Evolutionary conservation across 2,888 invertebrate genomes (phyloP), one percentile per base, ranked within the genome.

Genomic region (Nebria brevicollis): DNA sequence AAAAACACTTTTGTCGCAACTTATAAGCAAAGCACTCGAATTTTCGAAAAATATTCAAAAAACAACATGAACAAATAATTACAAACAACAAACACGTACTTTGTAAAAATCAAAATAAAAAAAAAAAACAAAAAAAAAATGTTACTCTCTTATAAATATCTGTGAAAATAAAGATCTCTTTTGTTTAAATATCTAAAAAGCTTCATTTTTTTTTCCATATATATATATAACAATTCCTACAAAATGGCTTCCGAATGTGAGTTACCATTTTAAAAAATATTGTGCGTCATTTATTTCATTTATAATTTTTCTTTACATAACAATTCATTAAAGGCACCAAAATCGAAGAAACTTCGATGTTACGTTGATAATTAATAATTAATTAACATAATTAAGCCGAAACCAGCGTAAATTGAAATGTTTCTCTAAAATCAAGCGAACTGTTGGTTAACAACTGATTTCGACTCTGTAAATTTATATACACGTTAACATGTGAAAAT

Each of bases 81-180:
- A 54, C 8, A 54, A 43, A 54, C 34, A 34, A 34, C 34, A 54
- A 54, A 54, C 54, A 54, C 54, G 34, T 34, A 54, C 8, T 54
- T 54, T 54, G 54, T 54, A 54, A 54, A 54, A 54, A 11, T 54
- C 8, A 54, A 54, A 54, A 8, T 6, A 11, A 54, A 54, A 54
- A 11, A 54, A 54, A 54, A 54, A 54, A 54, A 2, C 4, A 54
- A 20, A 0, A 20, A 20, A 54, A 54, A 54, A 5, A 26, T 68
- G 68, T 11, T 68, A 11, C 2, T 26, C 20, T 68, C 68, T 68
- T 68, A 68, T 68, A 68, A 26, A 68, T 68, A 68, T 68, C 26
- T 68, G 20, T 25, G 26, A 68, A 68, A 68, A 25, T 25, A 68
- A 20, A 68, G 26, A 25, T 68, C 68, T 68, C 26, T 15, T 68